Conservation (phyloP, 2,888 invertebrate species). For the Spisula subtruncata region DNA sequence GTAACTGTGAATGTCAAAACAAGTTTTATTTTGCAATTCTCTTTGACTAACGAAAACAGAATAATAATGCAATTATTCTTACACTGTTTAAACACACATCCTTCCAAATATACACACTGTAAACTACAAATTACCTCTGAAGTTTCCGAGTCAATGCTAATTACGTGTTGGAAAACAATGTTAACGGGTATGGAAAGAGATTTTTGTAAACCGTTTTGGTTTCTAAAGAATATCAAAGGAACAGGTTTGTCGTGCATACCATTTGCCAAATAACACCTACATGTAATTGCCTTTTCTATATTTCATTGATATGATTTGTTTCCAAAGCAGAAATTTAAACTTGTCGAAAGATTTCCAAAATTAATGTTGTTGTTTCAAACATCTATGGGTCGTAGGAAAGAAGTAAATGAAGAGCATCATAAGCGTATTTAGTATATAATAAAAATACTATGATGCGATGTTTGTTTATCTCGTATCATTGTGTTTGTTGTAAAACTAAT, state of each 20-base stretch:
- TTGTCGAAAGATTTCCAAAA: too few species aligned
- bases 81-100: neutral
- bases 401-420: too few species aligned
- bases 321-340: too few species aligned
- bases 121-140: neutral
- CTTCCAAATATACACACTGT: neutral
- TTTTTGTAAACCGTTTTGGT: neutral
- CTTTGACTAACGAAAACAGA: neutral
- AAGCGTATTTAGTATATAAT: too few species aligned
- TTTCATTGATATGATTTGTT: too few species aligned
- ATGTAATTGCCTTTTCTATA: too few species aligned
- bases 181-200: neutral
- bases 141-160: neutral
- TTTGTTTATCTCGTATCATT: too few species aligned
- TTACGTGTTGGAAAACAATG: neutral
- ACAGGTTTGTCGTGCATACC: neutral
- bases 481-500: too few species aligned
- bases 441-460: too few species aligned
- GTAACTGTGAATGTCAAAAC: neutral
- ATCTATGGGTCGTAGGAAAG: too few species aligned
- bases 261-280: neutral
- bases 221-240: neutral
- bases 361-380: too few species aligned
- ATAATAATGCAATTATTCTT: neutral
- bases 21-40: neutral